Percentiles rank a stretch among this genome's conserved stretches.
These are phyloP conservation scores for Phymatocera aterrima DNA, from an alignment of 2,888 invertebrate genomes.

Conservation along the genomic window DNA sequence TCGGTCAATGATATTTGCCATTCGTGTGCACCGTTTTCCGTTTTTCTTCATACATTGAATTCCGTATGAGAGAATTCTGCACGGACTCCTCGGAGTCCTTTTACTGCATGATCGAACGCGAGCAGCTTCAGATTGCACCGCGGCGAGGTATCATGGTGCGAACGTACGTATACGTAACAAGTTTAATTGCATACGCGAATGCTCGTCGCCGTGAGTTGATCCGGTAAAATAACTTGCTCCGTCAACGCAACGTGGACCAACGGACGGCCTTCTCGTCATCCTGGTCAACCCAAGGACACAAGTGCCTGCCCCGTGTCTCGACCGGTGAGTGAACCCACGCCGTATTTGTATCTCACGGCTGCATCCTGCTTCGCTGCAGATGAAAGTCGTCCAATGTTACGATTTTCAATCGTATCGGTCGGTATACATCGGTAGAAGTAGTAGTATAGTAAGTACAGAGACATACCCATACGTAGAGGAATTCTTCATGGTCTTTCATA, in stretches of 20 bases:
- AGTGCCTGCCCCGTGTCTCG: conserved; percentile 57
- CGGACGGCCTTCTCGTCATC: conserved; percentile 43
- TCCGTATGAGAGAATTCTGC: too few relatives aligned
- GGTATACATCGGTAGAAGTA: too few relatives aligned
- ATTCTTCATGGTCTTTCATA: too few relatives aligned
- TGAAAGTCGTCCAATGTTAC: not conserved
- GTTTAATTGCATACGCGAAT: conserved; percentile 18
- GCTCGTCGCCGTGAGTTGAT: not conserved
- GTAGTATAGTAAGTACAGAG: too few relatives aligned
- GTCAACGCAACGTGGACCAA: too few relatives aligned
- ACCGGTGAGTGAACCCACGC: conserved; percentile 69
- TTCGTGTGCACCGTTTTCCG: not conserved
- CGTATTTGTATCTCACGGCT: conserved; percentile 44
- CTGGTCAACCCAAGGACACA: conserved; percentile 44
- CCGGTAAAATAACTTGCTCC: conserved; percentile 20
- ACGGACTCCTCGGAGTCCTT: too few relatives aligned
- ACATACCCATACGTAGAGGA: too few relatives aligned
- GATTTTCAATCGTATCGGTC: not conserved
- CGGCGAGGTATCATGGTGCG: too few relatives aligned
- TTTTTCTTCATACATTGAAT: not conserved
- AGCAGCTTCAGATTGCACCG: too few relatives aligned
- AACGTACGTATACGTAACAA: not conserved
- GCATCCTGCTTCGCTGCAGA: not conserved
- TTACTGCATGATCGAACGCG: too few relatives aligned
- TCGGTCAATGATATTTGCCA: too few relatives aligned